phyloP scores from a whole-genome alignment of 2,797 vertebrate genomes.

The Halcyon leucocephala region DNA sequence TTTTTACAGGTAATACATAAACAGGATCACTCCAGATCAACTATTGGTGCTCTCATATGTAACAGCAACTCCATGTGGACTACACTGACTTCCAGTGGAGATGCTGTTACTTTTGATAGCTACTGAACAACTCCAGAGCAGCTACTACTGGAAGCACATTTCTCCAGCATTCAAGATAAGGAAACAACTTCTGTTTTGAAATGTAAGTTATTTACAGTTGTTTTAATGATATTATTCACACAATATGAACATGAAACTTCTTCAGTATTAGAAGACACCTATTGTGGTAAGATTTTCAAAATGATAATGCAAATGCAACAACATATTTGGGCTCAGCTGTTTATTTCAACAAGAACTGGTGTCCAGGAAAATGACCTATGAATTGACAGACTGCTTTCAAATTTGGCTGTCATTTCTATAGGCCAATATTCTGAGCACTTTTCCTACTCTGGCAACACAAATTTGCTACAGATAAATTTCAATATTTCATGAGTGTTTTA shows the following conservation, averaged over 20 bases:
- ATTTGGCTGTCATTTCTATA: conserved; percentile 85
- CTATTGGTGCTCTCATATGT: conserved; percentile 77
- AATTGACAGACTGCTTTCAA: conserved; percentile 81
- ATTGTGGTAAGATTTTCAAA: neutral
- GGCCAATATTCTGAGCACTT: conserved; percentile 81
- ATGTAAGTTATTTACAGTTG: neutral
- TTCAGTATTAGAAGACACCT: neutral
- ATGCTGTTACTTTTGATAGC: conserved; percentile 83
- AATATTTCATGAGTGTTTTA: neutral
- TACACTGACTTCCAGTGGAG: conserved; percentile 81
- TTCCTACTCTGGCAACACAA: neutral
- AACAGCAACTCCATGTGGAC: conserved; percentile 89
- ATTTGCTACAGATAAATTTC: neutral
- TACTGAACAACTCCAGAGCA: conserved; percentile 44
- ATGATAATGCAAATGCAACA: neutral
- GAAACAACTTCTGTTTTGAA: neutral
- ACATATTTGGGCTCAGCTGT: neutral
- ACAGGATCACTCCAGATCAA: neutral
- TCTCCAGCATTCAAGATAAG: neutral
- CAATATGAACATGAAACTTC: neutral
- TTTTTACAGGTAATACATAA: neutral
- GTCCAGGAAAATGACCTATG: conserved; percentile 86
- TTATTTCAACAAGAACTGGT: conserved; percentile 17
- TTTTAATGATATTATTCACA: neutral
- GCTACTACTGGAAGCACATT: neutral